Base-by-base conservation (phyloP, 2,888 invertebrate genomes). In the Ormia ochracea region DNA sequence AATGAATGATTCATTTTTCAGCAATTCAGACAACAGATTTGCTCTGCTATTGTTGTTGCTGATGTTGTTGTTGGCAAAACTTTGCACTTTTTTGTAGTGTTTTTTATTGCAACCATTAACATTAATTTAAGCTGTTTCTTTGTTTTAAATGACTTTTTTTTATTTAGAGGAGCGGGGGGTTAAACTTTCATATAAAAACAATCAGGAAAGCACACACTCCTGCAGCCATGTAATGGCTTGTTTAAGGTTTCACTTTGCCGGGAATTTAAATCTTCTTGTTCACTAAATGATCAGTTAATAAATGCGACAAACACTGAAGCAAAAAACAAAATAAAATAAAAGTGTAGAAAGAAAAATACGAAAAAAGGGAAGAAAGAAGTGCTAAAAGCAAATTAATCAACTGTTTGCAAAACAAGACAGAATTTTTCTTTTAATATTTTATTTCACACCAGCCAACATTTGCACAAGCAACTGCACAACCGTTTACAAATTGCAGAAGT, bases 381-480 rank as follows among this genome's bases (percentile, higher is more conserved):
- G 76, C 76, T 68, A 76, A 68, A 75, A 80, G 80, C 80, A 72
- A 76, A 76, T 80, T 80, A 80, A 80, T 80, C 80, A 80, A 80
- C 66, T 50, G 59, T 66, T 72, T 61, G 48, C 66, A 61, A 72
- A 80, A 80, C 72, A 78, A 59, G 59, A 54, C 56, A 31, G 61
- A 66, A 63, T 52, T 59, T 61, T 72, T 41, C 36, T 48, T 41
- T 23, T 33, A 43, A 3, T 56, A 7, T 72, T 73, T 41, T 54
- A 65, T 69, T 74, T 75, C 65, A 61, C 74, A 66, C 79, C 54
- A 79, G n/a, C 45, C 33, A 31, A 45, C 50, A 52, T 65, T 19
- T 23, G 28, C 14, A n/a, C 36, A 33, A 33, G 6, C 7, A 31
- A 21, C 9, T 6, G 14, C n/a, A 21, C 17, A 52, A 14, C 3